Evolutionary conservation across 2,113 vertebrate species (phyloP).

Genomic region (Nycticebus coucang): DNA sequence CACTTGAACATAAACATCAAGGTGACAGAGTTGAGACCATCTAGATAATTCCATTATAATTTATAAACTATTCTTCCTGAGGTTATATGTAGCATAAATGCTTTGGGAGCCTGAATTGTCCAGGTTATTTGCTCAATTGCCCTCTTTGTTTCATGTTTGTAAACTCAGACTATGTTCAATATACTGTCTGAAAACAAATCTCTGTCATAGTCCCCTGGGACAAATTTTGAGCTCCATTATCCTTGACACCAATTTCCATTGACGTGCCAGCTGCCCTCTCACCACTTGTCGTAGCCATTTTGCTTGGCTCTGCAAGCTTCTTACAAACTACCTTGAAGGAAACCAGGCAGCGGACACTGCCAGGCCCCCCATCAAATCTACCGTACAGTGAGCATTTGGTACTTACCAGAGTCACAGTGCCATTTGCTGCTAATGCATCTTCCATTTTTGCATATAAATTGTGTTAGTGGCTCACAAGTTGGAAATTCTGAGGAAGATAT

Average conservation of each 20-base stretch:
- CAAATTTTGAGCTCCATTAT: neutral
- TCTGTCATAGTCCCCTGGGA: neutral
- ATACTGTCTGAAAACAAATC: neutral
- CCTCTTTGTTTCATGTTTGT: neutral
- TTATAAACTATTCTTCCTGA: slow-evolving; percentile 1
- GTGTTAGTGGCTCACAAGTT: slow-evolving; percentile 93
- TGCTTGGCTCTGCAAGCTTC: neutral
- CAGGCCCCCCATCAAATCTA: neutral
- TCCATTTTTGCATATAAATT: slow-evolving; percentile 95
- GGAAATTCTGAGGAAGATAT: slow-evolving; percentile 90
- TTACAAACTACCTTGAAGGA: neutral
- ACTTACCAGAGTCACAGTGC: slow-evolving; percentile 96
- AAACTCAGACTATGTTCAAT: neutral
- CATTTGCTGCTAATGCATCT: slow-evolving; percentile 95
- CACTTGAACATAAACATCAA: neutral
- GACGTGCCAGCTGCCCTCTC: neutral
- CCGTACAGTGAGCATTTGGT: neutral
- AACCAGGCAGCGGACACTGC: neutral
- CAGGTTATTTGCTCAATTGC: slow-evolving; percentile 8
- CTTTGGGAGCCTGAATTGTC: neutral
- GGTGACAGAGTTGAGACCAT: neutral
- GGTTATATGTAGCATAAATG: neutral
- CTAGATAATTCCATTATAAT: neutral
- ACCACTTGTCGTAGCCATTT: neutral
- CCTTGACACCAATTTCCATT: neutral